Conservation (phyloP, 1,140 invertebrate genomes). For the Sminthurides bifidus region DNA sequence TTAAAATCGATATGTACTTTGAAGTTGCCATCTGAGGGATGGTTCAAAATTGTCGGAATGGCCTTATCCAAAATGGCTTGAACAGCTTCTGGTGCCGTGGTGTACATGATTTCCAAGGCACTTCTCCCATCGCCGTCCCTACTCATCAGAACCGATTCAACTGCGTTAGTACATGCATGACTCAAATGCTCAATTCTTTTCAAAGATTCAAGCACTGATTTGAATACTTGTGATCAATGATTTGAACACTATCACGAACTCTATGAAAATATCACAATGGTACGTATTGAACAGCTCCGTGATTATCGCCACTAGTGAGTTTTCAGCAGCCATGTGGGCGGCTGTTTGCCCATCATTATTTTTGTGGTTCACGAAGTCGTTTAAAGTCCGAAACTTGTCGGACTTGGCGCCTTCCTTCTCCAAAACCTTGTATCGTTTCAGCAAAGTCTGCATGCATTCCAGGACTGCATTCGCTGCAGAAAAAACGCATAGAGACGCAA, state of each 20-base stretch:
- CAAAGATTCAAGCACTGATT: neutral
- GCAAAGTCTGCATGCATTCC: no score
- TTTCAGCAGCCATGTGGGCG: neutral
- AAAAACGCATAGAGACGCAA: no score
- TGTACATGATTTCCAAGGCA: neutral
- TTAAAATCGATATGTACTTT: conserved; percentile 3
- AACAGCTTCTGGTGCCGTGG: conserved; percentile 1
- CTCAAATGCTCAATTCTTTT: no score
- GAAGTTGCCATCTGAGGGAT: conserved; percentile 4
- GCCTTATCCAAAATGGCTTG: conserved; percentile 1
- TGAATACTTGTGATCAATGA: neutral
- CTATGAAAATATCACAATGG: neutral
- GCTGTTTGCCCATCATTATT: neutral
- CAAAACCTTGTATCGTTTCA: no score
- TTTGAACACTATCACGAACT: neutral
- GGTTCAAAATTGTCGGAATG: neutral
- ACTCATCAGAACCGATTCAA: no score
- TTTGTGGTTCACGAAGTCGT: neutral
- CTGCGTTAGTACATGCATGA: no score
- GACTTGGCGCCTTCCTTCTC: no score
- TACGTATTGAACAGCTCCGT: neutral
- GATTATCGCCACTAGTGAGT: neutral
- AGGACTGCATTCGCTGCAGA: no score
- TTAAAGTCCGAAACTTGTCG: no score
- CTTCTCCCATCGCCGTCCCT: neutral